A percentile compares a stretch with the other conserved stretches of the same genome.
phyloP scores from a whole-genome alignment of 2,797 vertebrate species.

The Melanitta fusca region DNA sequence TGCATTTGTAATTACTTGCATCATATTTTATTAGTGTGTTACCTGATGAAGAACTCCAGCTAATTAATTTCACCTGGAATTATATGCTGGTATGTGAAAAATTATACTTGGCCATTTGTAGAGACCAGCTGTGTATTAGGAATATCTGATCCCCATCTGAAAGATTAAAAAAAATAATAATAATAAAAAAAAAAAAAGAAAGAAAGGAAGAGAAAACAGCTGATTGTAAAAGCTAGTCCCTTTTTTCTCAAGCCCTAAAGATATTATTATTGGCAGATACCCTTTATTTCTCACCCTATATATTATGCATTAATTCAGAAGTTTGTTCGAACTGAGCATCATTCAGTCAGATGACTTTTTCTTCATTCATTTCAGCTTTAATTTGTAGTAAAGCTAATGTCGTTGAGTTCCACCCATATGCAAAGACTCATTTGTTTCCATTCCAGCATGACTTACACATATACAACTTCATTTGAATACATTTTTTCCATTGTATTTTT shows the following conservation, averaged over 20 bases:
- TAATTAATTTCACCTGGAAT: slow-evolving; percentile 81
- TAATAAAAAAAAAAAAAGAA: neutral
- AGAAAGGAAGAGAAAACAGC: slow-evolving; percentile 64
- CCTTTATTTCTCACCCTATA: slow-evolving; percentile 69
- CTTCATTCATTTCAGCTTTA: slow-evolving; percentile 69
- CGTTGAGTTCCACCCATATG: neutral
- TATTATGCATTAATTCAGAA: slow-evolving; percentile 58
- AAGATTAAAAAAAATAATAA: neutral
- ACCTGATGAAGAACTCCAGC: slow-evolving; percentile 70
- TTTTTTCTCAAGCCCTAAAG: slow-evolving; percentile 61
- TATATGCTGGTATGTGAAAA: slow-evolving; percentile 57
- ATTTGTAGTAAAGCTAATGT: slow-evolving; percentile 66
- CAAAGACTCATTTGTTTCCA: slow-evolving; percentile 33
- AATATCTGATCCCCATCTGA: slow-evolving; percentile 72
- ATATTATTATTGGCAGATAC: slow-evolving; percentile 74
- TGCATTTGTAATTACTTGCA: slow-evolving; percentile 78
- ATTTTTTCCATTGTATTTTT: neutral
- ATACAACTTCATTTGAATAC: slow-evolving; percentile 51
- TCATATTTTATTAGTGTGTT: slow-evolving; percentile 72
- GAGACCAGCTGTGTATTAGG: slow-evolving; percentile 74
- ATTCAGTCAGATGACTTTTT: slow-evolving; percentile 43
- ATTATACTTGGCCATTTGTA: slow-evolving; percentile 70
- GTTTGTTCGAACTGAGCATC: slow-evolving; percentile 49
- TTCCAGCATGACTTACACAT: slow-evolving; percentile 41
- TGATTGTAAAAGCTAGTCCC: slow-evolving; percentile 70